These are phyloP conservation scores for Oppia nitens DNA, from an alignment of 1,140 invertebrate genomes.

Conservation along the genomic window DNA sequence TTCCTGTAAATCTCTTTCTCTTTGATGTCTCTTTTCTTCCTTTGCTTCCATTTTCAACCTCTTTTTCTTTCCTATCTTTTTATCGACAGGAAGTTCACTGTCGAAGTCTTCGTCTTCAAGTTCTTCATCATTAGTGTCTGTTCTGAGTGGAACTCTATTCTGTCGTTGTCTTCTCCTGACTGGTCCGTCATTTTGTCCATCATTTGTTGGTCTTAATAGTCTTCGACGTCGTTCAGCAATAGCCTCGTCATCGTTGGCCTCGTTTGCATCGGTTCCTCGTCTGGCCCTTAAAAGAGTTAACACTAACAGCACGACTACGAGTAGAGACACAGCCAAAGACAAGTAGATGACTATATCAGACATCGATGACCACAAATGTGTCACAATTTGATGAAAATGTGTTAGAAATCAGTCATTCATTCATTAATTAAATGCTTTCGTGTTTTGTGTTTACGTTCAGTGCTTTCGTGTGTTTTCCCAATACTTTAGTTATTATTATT, in stretches of 20 bases:
- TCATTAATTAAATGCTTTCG: too few relatives aligned
- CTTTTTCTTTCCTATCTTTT: slow-evolving; percentile 84
- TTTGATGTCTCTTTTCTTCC: slow-evolving; percentile 62
- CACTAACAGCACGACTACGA: not conserved
- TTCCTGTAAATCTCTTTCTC: slow-evolving; percentile 43
- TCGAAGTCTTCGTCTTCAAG: slow-evolving; percentile 23
- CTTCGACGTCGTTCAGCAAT: not conserved
- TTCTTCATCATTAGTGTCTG: slow-evolving; percentile 23
- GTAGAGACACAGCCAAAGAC: not conserved
- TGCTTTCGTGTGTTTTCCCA: too few relatives aligned
- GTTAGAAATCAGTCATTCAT: too few relatives aligned
- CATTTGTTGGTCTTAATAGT: not conserved
- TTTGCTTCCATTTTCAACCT: slow-evolving; percentile 76
- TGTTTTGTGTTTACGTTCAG: too few relatives aligned
- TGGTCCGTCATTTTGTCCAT: not conserved
- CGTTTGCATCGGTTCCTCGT: not conserved
- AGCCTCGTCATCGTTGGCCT: not conserved
- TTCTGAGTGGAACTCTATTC: not conserved
- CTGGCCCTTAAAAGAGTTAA: not conserved
- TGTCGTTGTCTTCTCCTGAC: not conserved
- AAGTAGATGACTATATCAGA: not conserved
- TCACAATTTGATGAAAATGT: too few relatives aligned
- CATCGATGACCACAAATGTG: too few relatives aligned
- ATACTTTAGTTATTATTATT: too few relatives aligned
- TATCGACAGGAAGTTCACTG: slow-evolving; percentile 36